phyloP scores from a whole-genome alignment of 2,797 vertebrate genomes.

The Anguilla megastoma region DNA sequence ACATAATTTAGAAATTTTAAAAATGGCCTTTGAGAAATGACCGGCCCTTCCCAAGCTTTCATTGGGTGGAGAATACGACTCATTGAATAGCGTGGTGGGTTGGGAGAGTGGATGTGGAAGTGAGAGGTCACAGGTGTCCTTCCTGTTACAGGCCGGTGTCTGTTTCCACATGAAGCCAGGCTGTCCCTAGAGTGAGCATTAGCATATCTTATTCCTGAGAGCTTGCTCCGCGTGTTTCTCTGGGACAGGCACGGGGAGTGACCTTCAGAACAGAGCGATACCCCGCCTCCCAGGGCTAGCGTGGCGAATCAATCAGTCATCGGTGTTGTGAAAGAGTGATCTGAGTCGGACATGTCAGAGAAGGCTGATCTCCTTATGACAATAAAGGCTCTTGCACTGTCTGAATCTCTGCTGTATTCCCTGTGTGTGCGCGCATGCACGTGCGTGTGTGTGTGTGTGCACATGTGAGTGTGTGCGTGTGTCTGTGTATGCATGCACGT shows the following conservation, averaged over 20 bases:
- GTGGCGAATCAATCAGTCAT: background rate
- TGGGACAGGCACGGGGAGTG: background rate
- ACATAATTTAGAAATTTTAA: background rate
- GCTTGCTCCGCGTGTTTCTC: background rate
- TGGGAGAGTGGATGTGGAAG: background rate
- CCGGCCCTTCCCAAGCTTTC: background rate
- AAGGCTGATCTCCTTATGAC: background rate
- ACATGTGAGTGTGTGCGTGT: conserved; percentile 20
- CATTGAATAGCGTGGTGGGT: background rate
- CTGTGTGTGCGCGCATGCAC: background rate
- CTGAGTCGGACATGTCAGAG: background rate
- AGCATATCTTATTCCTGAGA: background rate
- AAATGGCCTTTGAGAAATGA: background rate
- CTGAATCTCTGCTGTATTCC: background rate
- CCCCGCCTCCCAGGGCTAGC: background rate
- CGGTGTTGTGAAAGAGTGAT: background rate
- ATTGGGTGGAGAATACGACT: background rate
- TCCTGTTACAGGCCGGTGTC: background rate
- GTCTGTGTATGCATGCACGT: conserved; percentile 1
- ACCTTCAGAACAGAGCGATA: background rate
- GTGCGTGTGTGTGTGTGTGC: background rate
- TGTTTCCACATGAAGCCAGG: background rate
- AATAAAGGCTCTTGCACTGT: background rate
- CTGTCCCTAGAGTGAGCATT: background rate
- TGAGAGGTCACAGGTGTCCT: background rate